Evolutionary conservation across 2,113 vertebrate species (phyloP).

Genomic region (Nyctibius bracteatus): DNA sequence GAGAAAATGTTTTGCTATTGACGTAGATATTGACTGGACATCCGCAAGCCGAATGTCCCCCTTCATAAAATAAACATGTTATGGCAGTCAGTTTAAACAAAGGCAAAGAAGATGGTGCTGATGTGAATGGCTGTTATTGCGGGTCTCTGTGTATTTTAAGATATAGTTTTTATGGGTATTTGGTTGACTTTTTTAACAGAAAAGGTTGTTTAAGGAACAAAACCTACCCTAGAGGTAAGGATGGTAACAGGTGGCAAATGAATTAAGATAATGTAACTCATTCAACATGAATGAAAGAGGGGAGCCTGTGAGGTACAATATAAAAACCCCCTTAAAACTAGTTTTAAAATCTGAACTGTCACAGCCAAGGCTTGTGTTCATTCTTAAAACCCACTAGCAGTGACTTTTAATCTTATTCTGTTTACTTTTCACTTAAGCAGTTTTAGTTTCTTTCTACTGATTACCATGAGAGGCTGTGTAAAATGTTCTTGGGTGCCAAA

Average conservation of each 20-base stretch:
- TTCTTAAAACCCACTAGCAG: background rate
- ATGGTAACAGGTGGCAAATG: background rate
- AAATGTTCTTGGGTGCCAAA: background rate
- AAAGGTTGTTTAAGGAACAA: background rate
- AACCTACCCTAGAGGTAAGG: background rate
- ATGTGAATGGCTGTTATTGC: background rate
- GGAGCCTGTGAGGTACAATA: background rate
- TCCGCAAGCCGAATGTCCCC: background rate
- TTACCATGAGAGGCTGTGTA: background rate
- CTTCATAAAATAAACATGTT: background rate
- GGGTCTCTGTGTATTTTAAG: background rate
- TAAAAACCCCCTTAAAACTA: background rate
- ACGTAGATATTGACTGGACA: background rate
- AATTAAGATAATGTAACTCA: background rate
- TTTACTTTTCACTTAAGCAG: background rate
- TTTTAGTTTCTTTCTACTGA: background rate
- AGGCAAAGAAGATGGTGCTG: background rate
- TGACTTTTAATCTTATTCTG: background rate
- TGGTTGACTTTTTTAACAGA: background rate
- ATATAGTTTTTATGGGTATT: background rate
- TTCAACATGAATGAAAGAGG: background rate
- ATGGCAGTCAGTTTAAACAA: background rate
- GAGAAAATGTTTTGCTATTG: slow-evolving; percentile 23
- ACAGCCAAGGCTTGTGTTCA: background rate
- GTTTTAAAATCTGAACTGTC: background rate